These are phyloP conservation scores for Apogon hyalosoma DNA, from an alignment of 2,797 vertebrate genomes.

Conservation along the genomic window DNA sequence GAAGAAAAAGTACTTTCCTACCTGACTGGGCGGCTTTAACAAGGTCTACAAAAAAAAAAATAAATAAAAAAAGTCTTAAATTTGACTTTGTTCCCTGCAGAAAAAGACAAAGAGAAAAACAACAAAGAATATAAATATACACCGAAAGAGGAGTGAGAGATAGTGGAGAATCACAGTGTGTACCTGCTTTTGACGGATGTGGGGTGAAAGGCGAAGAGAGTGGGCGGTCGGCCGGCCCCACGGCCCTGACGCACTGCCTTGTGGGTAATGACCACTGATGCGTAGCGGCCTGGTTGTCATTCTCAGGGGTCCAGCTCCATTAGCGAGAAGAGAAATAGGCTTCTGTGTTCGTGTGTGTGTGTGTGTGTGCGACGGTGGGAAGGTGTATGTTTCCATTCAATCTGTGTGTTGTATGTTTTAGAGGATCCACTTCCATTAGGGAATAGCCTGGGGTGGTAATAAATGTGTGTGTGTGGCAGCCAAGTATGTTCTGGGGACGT, in stretches of 20 bases:
- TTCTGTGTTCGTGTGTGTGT: constrained; percentile 19
- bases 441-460: constrained; percentile 7
- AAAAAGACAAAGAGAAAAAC: constrained; percentile 7
- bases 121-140: constrained; percentile 2
- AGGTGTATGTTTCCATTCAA: constrained; percentile 11
- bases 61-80: constrained; percentile 9
- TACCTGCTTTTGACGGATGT: constrained; percentile 72
- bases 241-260: constrained; percentile 67
- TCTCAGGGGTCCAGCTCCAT: constrained; percentile 72
- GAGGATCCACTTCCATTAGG: constrained; percentile 53
- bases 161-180: constrained; percentile 26
- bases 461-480: constrained; percentile 7
- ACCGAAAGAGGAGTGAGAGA: constrained; percentile 13
- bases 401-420: constrained; percentile 25
- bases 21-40: constrained; percentile 34
- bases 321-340: constrained; percentile 62
- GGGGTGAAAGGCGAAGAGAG: constrained; percentile 71
- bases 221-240: constrained; percentile 47
- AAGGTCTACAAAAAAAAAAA: constrained; percentile 18
- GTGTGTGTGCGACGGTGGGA: constrained; percentile 9
- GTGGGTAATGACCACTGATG: constrained; percentile 75
- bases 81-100: constrained; percentile 40
- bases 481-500: constrained; percentile 1
- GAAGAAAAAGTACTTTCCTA: constrained; percentile 30
- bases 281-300: constrained; percentile 72